A percentile compares a stretch with the other conserved stretches of the same genome.
Conservation (phyloP, 2,888 invertebrate species). For the Cryptophagus acutangulus region DNA sequence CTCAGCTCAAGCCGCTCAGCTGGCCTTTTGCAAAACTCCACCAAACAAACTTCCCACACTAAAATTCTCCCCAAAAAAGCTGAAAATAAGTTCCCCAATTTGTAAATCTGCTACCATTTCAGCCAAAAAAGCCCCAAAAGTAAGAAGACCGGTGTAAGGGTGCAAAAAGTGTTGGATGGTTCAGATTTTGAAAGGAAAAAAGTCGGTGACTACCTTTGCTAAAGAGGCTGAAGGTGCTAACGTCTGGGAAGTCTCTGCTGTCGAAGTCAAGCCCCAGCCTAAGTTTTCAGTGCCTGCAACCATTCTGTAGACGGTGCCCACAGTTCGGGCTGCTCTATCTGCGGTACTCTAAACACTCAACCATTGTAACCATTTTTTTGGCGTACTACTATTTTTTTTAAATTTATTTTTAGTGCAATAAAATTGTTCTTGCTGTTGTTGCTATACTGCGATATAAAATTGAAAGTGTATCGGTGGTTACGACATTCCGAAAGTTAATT, state of each 20-base stretch:
- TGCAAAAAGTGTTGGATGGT: no score
- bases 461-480: slow-evolving; percentile 22
- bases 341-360: slow-evolving; percentile 63
- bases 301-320: slow-evolving; percentile 73
- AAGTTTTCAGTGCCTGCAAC: slow-evolving; percentile 73
- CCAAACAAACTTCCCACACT: no score
- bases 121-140: no score
- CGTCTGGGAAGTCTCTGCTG: slow-evolving; percentile 49
- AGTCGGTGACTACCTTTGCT: slow-evolving; percentile 29
- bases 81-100: no score
- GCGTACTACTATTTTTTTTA: background rate
- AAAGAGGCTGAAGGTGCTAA: slow-evolving; percentile 23
- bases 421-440: no score
- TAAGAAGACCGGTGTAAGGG: no score
- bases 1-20: no score
- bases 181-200: no score
- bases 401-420: no score
- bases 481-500: slow-evolving; percentile 15
- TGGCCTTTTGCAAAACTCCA: no score
- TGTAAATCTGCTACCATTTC: no score
- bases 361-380: slow-evolving; percentile 9
- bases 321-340: slow-evolving; percentile 74
- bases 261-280: slow-evolving; percentile 64
- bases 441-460: slow-evolving; percentile 18
- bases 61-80: no score